These are phyloP conservation scores for Torymus auratus DNA, from an alignment of 2,888 invertebrate genomes.

Conservation along the genomic window DNA sequence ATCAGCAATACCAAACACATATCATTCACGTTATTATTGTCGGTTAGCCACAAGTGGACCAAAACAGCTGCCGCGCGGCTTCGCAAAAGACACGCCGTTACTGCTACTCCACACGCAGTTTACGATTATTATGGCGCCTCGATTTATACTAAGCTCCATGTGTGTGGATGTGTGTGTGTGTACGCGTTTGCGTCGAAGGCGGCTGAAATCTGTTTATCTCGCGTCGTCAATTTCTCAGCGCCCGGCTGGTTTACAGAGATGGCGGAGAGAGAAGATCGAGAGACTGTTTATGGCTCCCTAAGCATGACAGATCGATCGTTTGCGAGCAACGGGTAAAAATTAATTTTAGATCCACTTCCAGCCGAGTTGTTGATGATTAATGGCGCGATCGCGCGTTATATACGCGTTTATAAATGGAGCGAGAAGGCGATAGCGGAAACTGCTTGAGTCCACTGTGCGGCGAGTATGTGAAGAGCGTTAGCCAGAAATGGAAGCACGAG, in stretches of 20 bases:
- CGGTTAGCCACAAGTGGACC: constrained; percentile 64
- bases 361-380: constrained; percentile 19
- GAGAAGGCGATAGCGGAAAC: constrained; percentile 59
- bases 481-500: constrained; percentile 60
- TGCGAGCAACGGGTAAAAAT: not conserved
- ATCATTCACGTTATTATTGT: constrained; percentile 61
- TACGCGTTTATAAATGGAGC: constrained; percentile 21
- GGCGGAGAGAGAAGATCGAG: not conserved
- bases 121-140: no score
- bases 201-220: not conserved
- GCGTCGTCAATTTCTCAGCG: not conserved
- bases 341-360: not conserved
- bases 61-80: constrained; percentile 61
- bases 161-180: not conserved
- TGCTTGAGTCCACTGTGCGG: constrained; percentile 68
- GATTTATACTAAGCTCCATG: not conserved
- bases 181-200: not conserved
- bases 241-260: not conserved
- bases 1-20: constrained; percentile 60
- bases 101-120: no score
- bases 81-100: no score
- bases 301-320: not conserved
- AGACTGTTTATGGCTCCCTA: constrained; percentile 1
- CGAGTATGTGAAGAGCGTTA: constrained; percentile 60
- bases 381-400: not conserved